A percentile compares a stretch with the other conserved stretches of the same genome.
Evolutionary conservation across 2,888 invertebrate genomes (phyloP).

Genomic region (Leucophenga maculata): DNA sequence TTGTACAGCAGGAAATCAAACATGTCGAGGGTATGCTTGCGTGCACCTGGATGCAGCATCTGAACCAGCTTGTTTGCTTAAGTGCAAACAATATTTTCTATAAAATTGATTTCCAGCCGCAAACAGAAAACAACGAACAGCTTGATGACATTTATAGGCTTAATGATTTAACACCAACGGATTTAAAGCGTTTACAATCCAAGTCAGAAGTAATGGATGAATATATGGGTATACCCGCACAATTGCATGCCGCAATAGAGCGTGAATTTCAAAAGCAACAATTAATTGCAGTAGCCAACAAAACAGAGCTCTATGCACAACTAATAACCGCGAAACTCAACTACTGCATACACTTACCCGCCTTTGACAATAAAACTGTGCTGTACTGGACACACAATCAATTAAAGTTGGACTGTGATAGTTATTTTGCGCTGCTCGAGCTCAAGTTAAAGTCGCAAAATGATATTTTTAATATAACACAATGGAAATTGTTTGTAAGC

Average conservation of each 20-base stretch:
- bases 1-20: constrained; percentile 52
- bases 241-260: constrained; percentile 53
- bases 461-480: constrained; percentile 43
- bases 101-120: constrained; percentile 43
- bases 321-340: constrained; percentile 47
- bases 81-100: constrained; percentile 70
- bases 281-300: constrained; percentile 55
- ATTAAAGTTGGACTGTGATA: constrained; percentile 32
- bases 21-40: constrained; percentile 63
- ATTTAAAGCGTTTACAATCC: constrained; percentile 45
- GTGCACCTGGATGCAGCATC: constrained; percentile 63
- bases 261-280: constrained; percentile 63
- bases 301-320: constrained; percentile 42
- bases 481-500: constrained; percentile 60
- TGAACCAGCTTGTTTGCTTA: constrained; percentile 64
- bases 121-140: constrained; percentile 1
- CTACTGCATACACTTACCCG: constrained; percentile 53
- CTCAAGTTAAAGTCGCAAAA: constrained; percentile 47
- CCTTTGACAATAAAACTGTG: constrained; percentile 33
- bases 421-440: constrained; percentile 53
- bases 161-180: constrained; percentile 51
- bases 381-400: constrained; percentile 39
- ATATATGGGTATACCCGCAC: constrained; percentile 48
- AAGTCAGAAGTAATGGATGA: constrained; percentile 48
- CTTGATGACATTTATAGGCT: constrained; percentile 33